Conservation (phyloP, 2,113 vertebrate genomes). For the Pseudopipra pipra region DNA sequence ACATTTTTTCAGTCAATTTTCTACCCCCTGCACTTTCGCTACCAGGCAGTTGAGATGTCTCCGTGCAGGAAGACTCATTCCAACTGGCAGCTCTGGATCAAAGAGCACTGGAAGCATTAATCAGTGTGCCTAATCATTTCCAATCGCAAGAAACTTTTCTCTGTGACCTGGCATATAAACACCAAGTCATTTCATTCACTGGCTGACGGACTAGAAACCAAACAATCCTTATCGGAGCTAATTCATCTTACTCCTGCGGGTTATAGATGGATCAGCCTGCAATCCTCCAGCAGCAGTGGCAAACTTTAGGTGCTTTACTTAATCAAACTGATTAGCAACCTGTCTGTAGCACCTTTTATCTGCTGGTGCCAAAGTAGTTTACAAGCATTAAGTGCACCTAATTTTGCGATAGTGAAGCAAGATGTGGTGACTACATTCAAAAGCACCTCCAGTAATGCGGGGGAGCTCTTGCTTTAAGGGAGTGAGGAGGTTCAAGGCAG, state of each 20-base stretch:
- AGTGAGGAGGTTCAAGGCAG: background rate
- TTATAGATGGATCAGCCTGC: slow-evolving; percentile 38
- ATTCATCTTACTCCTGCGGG: slow-evolving; percentile 15
- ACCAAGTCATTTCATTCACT: slow-evolving; percentile 25
- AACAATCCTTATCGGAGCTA: slow-evolving; percentile 46
- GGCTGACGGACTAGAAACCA: slow-evolving; percentile 53
- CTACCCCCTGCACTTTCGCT: background rate
- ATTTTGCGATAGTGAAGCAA: background rate
- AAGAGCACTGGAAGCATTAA: slow-evolving; percentile 54
- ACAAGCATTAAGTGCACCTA: slow-evolving; percentile 17
- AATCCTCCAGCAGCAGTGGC: slow-evolving; percentile 1
- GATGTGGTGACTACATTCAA: background rate
- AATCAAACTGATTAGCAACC: slow-evolving; percentile 49
- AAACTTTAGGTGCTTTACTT: slow-evolving; percentile 38
- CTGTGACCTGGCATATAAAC: slow-evolving; percentile 54
- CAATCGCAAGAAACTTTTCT: slow-evolving; percentile 25
- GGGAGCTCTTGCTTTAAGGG: background rate
- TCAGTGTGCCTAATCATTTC: slow-evolving; percentile 55
- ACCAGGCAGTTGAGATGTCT: background rate
- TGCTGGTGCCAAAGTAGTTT: slow-evolving; percentile 14
- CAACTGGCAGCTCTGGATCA: slow-evolving; percentile 58
- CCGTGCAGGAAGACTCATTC: slow-evolving; percentile 32
- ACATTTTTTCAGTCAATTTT: background rate
- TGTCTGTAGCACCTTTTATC: slow-evolving; percentile 37
- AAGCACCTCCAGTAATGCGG: background rate